Evolutionary conservation across 2,888 invertebrate species (phyloP).

Genomic region (Tolmerus cingulatus): DNA sequence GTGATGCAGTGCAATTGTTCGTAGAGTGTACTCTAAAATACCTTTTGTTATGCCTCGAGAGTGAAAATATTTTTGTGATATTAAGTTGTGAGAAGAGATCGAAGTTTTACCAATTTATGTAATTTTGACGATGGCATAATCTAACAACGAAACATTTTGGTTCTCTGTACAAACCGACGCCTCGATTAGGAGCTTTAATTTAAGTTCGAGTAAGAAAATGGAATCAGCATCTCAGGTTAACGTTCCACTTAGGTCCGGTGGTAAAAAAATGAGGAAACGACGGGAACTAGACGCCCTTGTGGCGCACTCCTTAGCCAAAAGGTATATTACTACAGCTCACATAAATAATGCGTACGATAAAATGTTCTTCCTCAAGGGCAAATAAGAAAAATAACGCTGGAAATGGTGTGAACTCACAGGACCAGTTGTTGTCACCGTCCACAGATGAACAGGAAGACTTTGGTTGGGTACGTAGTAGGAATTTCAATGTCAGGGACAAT

Average conservation of each 20-base stretch:
- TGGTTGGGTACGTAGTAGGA: constrained; percentile 56
- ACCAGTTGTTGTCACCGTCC: constrained; percentile 72
- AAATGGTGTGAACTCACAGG: constrained; percentile 66
- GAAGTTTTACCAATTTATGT: not conserved
- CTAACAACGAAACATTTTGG: constrained; percentile 20
- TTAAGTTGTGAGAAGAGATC: not conserved
- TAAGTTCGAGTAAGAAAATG: constrained; percentile 56
- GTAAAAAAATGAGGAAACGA: constrained; percentile 80
- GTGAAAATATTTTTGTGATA: constrained; percentile 40
- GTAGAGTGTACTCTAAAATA: constrained; percentile 21
- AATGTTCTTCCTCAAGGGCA: constrained; percentile 40
- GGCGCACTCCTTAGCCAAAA: constrained; percentile 64
- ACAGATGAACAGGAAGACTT: constrained; percentile 69
- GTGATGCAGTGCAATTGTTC: constrained; percentile 27
- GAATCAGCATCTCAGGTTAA: constrained; percentile 72
- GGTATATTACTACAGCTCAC: constrained; percentile 52
- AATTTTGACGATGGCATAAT: constrained; percentile 19
- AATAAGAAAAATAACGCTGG: constrained; percentile 47
- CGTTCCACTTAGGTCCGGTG: constrained; percentile 68
- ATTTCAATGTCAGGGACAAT: not conserved
- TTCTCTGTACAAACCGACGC: constrained; percentile 31
- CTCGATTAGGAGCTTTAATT: constrained; percentile 20
- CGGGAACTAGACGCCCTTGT: constrained; percentile 79
- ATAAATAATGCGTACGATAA: not conserved
- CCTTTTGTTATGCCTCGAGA: constrained; percentile 27